Evolutionary conservation across 1,140 invertebrate species (phyloP).

Genomic region (Capitella teleta): DNA sequence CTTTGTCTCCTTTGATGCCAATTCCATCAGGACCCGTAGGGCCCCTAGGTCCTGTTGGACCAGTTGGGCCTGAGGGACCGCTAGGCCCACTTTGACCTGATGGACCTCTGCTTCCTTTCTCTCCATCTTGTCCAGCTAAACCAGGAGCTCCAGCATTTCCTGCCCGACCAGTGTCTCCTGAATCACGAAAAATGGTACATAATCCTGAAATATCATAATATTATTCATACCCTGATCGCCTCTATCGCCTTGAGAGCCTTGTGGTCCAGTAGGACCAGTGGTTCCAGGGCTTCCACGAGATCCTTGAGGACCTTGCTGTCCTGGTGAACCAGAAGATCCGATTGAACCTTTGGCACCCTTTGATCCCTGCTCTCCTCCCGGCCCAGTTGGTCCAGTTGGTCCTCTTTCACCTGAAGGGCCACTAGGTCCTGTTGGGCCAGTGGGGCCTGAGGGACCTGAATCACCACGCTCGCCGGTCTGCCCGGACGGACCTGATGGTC

Average conservation of each 20-base stretch:
- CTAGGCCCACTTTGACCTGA: no score
- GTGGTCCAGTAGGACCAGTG: no score
- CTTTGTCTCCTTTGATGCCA: not conserved
- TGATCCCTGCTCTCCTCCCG: not conserved
- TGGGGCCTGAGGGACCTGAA: not conserved
- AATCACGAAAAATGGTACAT: no score
- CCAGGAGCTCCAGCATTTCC: no score
- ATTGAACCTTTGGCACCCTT: not conserved
- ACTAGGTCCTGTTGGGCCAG: not conserved
- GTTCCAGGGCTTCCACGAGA: not conserved
- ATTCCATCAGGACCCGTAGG: not conserved
- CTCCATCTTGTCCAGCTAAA: no score
- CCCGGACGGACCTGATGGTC: not conserved
- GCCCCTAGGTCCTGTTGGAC: not conserved
- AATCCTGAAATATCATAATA: no score
- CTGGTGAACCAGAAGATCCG: not conserved
- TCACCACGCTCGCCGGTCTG: not conserved
- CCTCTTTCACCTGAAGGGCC: not conserved
- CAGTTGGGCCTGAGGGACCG: no score
- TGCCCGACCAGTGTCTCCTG: conserved; percentile 1
- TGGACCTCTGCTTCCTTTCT: no score
- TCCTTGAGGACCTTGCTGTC: not conserved
- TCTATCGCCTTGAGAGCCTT: no score
- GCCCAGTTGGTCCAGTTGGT: not conserved
- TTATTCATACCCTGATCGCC: no score